Base-by-base conservation (phyloP, 2,888 invertebrate genomes). In the Andrena marginata region DNA sequence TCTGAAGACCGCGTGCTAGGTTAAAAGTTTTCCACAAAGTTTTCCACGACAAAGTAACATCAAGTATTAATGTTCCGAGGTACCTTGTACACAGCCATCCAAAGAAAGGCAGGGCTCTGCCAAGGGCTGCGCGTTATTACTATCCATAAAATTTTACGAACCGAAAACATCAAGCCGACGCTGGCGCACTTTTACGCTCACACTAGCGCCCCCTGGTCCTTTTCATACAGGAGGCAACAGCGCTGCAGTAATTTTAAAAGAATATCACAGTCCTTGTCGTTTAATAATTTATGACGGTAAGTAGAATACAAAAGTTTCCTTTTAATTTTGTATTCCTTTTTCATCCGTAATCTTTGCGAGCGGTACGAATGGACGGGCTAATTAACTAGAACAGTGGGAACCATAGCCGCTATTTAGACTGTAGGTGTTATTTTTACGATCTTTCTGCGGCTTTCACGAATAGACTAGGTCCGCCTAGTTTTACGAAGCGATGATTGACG, bases 111-210 rank as follows among this genome's bases (percentile, higher is more conserved):
- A 82, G 75, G 81, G 20, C 51, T 23, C 72, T 76, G 73, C 75
- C 70, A 80, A 80, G 77, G 77, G 72, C 69, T 85, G 75, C 63
- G 35, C 48, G 82, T 88, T 90, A 87, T 86, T 89, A 77, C 85
- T 85, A 35, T 65, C 68, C 82, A 79, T 89, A 90, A 90, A 90
- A 75, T 80, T 89, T 89, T 89, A 90, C 86, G 89, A 90, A 90
- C 86, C 84, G 86, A 88, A 90, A 90, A 90, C 90, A 90, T 90
- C 86, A 81, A 88, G 79, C 82, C 76, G 35, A 62, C 67, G 77
- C 42, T 63, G 60, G 76, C 54, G 63, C 54, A 48, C n/a, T 16
- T n/a, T 67, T 67, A 63, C 77, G 74, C 60, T 6, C 48, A 67
- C 49, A 60, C 48, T 54, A 31, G 42, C 74, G 51, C 51, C 69